Evolutionary conservation across 2,888 invertebrate genomes (phyloP), one percentile per base, ranked within the genome.

Genomic region (Embidobia sp.): DNA sequence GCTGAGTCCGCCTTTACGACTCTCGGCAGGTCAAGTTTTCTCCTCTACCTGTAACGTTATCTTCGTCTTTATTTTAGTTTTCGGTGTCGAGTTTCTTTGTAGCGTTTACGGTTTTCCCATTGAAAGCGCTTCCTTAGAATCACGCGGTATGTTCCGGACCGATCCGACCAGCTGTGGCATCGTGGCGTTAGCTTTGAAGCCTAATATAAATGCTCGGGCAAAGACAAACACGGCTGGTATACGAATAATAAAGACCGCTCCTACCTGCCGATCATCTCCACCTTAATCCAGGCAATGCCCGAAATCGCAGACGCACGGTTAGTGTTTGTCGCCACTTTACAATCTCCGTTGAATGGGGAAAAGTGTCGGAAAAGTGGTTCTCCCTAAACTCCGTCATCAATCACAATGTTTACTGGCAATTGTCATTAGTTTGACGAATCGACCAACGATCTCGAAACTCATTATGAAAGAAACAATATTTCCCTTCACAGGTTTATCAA

Each of bases 91-190:
- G 51, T 69, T 69, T 69, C 59, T 69, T 42, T 35, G 22, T 59
- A 31, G 55, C 42, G 22, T 69, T 69, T 59, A 69, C 37, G 42
- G 42, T 15, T 69, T 69, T 59, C 33, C 69, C 59, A 69, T 59
- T 59, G 69, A 69, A 69, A 51, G 18, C 48, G 48, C 15, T 55
- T 67, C 57, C 46, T 37, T 27, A 8, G 66, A 66, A 66, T 55
- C 26, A 35, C 35, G 15, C 48, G 37, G 35, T 48, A 37, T 3
- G 55, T 26, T 11, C 26, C 46, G 8, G 46, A 55, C 69, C 8
- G 55, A 27, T 11, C 26, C 46, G 8, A 55, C 67, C 69, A 59
- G 57, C 69, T 59, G 69, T 31, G 63, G 51, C 42, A 49, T 49
- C 49, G 69, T 31, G 63, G 51, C 42, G 63, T 49, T 49, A 49